phyloP scores from a whole-genome alignment of 2,888 invertebrate species.

The Criorhina ranunculi region DNA sequence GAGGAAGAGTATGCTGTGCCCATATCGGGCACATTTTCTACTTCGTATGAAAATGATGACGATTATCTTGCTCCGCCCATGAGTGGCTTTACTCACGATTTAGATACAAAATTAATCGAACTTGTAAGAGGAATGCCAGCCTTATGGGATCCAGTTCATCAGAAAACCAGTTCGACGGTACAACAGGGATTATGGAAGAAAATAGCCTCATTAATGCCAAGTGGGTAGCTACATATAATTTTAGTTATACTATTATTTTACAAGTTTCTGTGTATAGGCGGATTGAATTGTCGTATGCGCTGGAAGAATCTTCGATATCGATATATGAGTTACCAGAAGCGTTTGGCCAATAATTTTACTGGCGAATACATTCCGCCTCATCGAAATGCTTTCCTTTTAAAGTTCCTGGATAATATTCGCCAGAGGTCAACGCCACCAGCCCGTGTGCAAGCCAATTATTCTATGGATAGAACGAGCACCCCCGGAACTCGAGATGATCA shows the following conservation, averaged over 20 bases:
- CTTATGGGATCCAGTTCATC: slow-evolving; percentile 48
- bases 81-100: slow-evolving; percentile 30
- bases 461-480: not conserved
- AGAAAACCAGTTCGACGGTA: not conserved
- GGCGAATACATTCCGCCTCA: not conserved
- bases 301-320: slow-evolving; percentile 82
- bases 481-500: slow-evolving; percentile 78
- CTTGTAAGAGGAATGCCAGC: slow-evolving; percentile 27
- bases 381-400: slow-evolving; percentile 25
- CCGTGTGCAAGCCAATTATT: not conserved
- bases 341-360: slow-evolving; percentile 51
- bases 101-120: slow-evolving; percentile 48
- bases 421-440: not conserved
- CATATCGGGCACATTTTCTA: slow-evolving; percentile 22
- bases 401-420: slow-evolving; percentile 19
- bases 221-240: slow-evolving; percentile 18
- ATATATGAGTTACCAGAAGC: slow-evolving; percentile 80
- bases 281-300: slow-evolving; percentile 80
- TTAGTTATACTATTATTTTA: not conserved
- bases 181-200: slow-evolving; percentile 37
- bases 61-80: slow-evolving; percentile 17
- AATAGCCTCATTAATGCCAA: slow-evolving; percentile 48
- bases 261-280: too few relatives aligned
- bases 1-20: slow-evolving; percentile 53
- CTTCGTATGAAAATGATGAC: slow-evolving; percentile 53